Evolutionary conservation across 2,113 vertebrate species (phyloP), one percentile per base, ranked within the genome.

Genomic region (Scomber scombrus): DNA sequence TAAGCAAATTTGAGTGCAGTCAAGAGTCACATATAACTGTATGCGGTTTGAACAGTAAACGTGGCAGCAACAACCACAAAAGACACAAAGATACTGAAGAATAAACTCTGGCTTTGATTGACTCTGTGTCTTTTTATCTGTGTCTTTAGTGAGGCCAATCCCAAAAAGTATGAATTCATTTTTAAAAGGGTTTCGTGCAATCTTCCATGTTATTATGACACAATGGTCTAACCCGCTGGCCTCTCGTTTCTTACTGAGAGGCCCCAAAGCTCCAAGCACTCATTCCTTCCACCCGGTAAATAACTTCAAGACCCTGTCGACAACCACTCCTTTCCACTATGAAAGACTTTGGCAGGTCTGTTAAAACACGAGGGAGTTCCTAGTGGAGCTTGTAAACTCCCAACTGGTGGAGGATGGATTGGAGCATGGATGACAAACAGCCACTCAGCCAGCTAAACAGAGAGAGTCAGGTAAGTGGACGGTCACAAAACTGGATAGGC

Each of bases 271-370:
- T 40, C 23, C 15, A 8, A 69, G 26, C 18, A 21, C 12, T 71
- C 55, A 54, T 46, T 83, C 68, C 57, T 75, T 69, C 61, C 34
- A 46, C n/a, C 51, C 56, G 69, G 47, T 61, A 71, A 75, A 70
- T 54, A 82, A 54, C 56, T 62, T 34, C 34, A 71, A 21, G 55
- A 66, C 71, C 23, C n/a, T 57, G 40, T 61, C 66, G 51, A 61
- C 51, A 47, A 40, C 31, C 9, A 40, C 14, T 19, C 26, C 47
- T 19, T 73, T n/a, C 76, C 14, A 54, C 12, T 0, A 11, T 52
- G 49, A 71, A 49, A 56, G 34, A 71, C 34, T 84, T 72, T 52
- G 70, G 54, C 78, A 68, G 50, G 52, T 72, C 40, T 64, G 62
- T 71, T 58, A 75, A 63, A 80, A 80, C 64, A 71, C 50, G 68